Evolutionary conservation across 2,797 vertebrate species (phyloP).

Genomic region (Podargus strigoides): DNA sequence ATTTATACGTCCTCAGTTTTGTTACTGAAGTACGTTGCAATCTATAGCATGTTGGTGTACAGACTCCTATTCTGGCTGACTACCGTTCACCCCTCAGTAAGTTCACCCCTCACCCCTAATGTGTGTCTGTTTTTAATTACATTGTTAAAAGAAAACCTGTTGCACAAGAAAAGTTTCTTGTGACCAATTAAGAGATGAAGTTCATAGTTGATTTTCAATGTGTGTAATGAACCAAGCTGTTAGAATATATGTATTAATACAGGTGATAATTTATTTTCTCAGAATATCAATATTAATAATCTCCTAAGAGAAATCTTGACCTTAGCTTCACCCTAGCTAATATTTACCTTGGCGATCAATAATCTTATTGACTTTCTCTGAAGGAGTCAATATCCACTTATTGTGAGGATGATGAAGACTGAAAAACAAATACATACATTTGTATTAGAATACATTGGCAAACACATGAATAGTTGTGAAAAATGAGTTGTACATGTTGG

Average conservation of each 20-base stretch:
- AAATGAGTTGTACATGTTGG: rapidly evolving
- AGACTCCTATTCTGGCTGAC: not conserved
- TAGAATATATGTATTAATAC: not conserved
- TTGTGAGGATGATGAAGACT: not conserved
- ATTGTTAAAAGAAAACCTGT: not conserved
- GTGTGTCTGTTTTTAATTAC: not conserved
- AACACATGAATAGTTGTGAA: not conserved
- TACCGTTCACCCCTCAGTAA: not conserved
- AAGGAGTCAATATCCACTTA: not conserved
- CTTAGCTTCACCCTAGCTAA: not conserved
- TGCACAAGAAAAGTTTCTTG: not conserved
- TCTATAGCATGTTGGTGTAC: not conserved
- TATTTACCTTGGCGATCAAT: not conserved
- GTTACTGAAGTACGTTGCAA: not conserved
- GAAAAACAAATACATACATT: not conserved
- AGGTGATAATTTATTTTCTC: not conserved
- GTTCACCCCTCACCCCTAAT: not conserved
- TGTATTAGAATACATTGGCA: not conserved
- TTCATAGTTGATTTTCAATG: not conserved
- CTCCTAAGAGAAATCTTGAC: not conserved
- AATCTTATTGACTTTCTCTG: not conserved
- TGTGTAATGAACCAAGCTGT: not conserved
- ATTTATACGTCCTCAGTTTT: not conserved
- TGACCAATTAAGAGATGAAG: not conserved
- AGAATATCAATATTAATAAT: not conserved